Percentiles rank a stretch among this genome's conserved stretches.
These are phyloP conservation scores for Pholis gunnellus DNA, from an alignment of 2,113 vertebrate species.

Conservation along the genomic window DNA sequence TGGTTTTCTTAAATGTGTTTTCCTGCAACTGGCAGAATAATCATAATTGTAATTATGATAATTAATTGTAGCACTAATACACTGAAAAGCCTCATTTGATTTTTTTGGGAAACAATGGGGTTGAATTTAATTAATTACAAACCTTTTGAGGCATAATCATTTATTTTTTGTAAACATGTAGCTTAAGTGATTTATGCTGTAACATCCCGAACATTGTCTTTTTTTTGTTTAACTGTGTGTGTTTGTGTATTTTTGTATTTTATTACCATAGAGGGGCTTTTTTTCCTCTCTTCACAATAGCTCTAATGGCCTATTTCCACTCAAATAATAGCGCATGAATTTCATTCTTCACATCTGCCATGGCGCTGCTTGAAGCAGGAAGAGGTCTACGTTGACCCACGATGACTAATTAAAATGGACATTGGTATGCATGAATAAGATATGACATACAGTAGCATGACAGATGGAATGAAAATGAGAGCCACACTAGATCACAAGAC, in stretches of 20 bases:
- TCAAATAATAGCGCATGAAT: constrained; percentile 70
- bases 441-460: constrained; percentile 56
- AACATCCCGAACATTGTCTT: background rate
- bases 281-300: constrained; percentile 69
- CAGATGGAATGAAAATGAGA: constrained; percentile 68
- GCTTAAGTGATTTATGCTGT: constrained; percentile 49
- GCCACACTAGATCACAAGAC: constrained; percentile 33
- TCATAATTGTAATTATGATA: constrained; percentile 52
- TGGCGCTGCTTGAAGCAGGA: constrained; percentile 57
- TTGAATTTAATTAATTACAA: constrained; percentile 64
- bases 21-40: constrained; percentile 39
- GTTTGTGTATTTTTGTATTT: constrained; percentile 27
- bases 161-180: constrained; percentile 26
- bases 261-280: constrained; percentile 55
- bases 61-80: constrained; percentile 60
- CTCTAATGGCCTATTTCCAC: constrained; percentile 69
- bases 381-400: constrained; percentile 66
- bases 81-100: constrained; percentile 46
- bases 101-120: constrained; percentile 43
- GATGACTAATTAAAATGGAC: constrained; percentile 79
- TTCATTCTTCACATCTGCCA: constrained; percentile 66
- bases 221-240: constrained; percentile 44
- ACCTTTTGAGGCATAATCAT: constrained; percentile 45
- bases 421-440: constrained; percentile 74
- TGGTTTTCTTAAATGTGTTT: constrained; percentile 59